Evolutionary conservation across 1,140 invertebrate species (phyloP).

Genomic region (Delia radicum): DNA sequence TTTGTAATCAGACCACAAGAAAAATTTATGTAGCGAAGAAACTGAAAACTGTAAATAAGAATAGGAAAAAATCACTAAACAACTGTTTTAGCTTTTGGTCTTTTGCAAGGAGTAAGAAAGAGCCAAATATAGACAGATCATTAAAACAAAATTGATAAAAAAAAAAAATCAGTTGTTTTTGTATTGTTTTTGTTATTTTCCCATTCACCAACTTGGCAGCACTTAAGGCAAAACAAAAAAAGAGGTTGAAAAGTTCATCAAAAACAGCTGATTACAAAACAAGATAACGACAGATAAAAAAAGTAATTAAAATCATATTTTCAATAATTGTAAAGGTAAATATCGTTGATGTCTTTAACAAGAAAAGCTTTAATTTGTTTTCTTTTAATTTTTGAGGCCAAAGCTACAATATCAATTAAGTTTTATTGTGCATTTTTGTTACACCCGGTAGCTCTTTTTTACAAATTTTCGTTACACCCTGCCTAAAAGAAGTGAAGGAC

Average conservation of each 20-base stretch:
- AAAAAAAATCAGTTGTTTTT: conserved; percentile 1
- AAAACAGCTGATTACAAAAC: not conserved
- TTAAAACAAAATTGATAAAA: not conserved
- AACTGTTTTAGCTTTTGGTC: not conserved
- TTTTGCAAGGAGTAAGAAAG: not conserved
- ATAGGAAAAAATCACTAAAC: not conserved
- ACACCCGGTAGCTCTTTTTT: too few species aligned
- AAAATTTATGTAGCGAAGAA: conserved; percentile 1
- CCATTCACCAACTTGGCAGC: not conserved
- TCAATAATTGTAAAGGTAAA: too few species aligned
- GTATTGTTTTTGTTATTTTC: not conserved
- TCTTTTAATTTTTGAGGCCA: too few species aligned
- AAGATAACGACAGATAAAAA: too few species aligned
- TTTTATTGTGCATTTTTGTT: too few species aligned
- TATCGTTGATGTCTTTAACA: too few species aligned
- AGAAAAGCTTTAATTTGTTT: too few species aligned
- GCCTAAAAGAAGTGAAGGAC: too few species aligned
- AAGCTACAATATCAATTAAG: too few species aligned
- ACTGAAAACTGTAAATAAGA: conserved; percentile 1
- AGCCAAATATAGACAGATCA: not conserved
- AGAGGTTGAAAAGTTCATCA: not conserved
- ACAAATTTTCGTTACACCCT: too few species aligned
- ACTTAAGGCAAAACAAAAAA: not conserved
- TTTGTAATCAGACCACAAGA: conserved; percentile 1
- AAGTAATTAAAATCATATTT: too few species aligned